Base-by-base conservation (phyloP, 1,140 invertebrate genomes). In the Papilio polytes region DNA sequence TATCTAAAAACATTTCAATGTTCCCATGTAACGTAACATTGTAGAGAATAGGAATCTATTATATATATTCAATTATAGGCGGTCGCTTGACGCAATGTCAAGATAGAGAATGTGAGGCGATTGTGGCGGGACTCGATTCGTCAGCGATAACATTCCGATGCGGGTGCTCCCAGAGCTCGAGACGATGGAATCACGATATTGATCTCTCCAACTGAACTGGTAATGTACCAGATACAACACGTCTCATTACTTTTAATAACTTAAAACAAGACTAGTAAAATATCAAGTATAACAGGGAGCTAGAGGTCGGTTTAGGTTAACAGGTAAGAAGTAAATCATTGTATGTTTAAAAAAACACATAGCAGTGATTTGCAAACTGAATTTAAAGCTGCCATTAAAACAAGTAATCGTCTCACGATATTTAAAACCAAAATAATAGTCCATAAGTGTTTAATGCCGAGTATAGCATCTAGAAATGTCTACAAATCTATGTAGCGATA, bases 81-180 rank as follows among this genome's bases (percentile, higher is more conserved):
- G 51, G 22, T 56, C 31, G 74, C 13, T 77, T 53, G 51, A 31
- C 63, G 63, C 20, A 20, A 56, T 48, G 31, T 18, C 18, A 10
- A 66, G 77, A 66, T 78, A 78, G 18, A 44, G 44, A 41, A 63
- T 66, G 31, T 46, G 56, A 78, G 53, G 59, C 59, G 63, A 78
- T 78, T 66, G 77, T 41, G 31, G 18, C 77, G 36, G 18, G n/a
- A 22, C 59, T 78, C 53, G 77, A 78, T 78, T 78, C 10, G 12
- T 59, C 31, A 8, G 31, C 59, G 83, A 84, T 84, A 80, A 84
- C 70, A 84, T 84, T 84, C 81, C 83, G 59, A 84, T 79, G 66
- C 79, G 72, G 83, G 70, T 82, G 81, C 83, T 82, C 48, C 70
- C 18, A 73, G 53, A n/a, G 18, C 53, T 56, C 70, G 73, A 59